Evolutionary conservation across 2,888 invertebrate genomes (phyloP).

Genomic region (Rhamnusium bicolor): DNA sequence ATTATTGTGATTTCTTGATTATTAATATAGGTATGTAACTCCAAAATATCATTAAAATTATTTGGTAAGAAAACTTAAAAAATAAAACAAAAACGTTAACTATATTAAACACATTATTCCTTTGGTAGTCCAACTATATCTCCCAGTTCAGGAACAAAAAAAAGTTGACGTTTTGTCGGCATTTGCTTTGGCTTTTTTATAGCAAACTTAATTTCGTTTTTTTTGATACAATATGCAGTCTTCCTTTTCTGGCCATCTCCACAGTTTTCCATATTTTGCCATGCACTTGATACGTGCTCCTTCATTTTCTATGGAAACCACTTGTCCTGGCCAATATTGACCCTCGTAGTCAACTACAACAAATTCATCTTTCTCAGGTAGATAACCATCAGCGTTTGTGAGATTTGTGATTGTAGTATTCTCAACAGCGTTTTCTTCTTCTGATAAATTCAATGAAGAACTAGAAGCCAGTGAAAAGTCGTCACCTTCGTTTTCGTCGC

Average conservation of each 20-base stretch:
- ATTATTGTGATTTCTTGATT: neutral
- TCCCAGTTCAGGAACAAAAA: slow-evolving; percentile 26
- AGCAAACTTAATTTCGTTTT: slow-evolving; percentile 21
- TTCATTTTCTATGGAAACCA: too few relatives aligned
- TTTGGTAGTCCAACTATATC: slow-evolving; percentile 16
- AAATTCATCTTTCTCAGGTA: slow-evolving; percentile 17
- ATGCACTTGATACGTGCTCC: slow-evolving; percentile 22
- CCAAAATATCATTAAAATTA: slow-evolving; percentile 2
- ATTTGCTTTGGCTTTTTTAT: slow-evolving; percentile 26
- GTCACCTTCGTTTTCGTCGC: slow-evolving; percentile 18
- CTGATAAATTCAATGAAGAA: slow-evolving; percentile 22
- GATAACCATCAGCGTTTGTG: slow-evolving; percentile 1
- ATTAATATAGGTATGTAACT: neutral
- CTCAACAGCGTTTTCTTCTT: slow-evolving; percentile 2
- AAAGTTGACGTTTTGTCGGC: slow-evolving; percentile 32
- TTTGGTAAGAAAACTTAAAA: neutral
- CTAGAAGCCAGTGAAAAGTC: slow-evolving; percentile 15
- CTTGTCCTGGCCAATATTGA: slow-evolving; percentile 19
- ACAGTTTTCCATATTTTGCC: slow-evolving; percentile 23
- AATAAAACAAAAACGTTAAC: neutral
- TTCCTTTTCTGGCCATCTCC: slow-evolving; percentile 18
- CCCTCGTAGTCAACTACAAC: slow-evolving; percentile 27
- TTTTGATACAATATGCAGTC: slow-evolving; percentile 20
- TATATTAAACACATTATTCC: slow-evolving; percentile 14
- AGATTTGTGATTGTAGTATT: slow-evolving; percentile 12